Percentiles rank a stretch among this genome's conserved stretches.
phyloP scores from a whole-genome alignment of 2,888 invertebrate genomes.

The Tethea ocularis region DNA sequence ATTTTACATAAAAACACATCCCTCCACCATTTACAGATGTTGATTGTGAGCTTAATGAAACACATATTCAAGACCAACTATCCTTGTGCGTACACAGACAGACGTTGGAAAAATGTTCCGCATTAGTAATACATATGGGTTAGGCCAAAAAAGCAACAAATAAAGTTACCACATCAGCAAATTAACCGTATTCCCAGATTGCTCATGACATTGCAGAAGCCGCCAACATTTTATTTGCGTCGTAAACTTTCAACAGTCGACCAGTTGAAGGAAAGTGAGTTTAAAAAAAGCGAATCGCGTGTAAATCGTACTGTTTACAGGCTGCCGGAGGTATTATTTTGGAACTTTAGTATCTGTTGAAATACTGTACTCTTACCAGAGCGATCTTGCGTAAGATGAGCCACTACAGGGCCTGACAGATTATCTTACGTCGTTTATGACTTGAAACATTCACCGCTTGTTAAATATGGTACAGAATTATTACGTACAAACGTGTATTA shows the following conservation, averaged over 20 bases:
- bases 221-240: conserved; percentile 54
- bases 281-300: conserved; percentile 50
- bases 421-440: conserved; percentile 45
- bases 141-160: neutral
- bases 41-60: too few relatives aligned
- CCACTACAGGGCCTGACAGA: conserved; percentile 45
- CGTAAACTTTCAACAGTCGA: conserved; percentile 57
- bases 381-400: conserved; percentile 60
- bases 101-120: neutral
- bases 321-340: conserved; percentile 63
- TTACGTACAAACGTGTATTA: neutral
- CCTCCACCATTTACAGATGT: too few relatives aligned
- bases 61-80: too few relatives aligned
- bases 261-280: conserved; percentile 60
- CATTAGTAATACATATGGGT: neutral
- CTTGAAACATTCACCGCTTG: conserved; percentile 33
- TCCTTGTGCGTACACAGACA: too few relatives aligned
- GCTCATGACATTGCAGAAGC: conserved; percentile 48
- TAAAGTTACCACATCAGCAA: conserved; percentile 4
- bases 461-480: conserved; percentile 26
- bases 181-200: conserved; percentile 15
- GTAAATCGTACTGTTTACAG: conserved; percentile 72
- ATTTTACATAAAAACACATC: too few relatives aligned
- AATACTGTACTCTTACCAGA: conserved; percentile 49
- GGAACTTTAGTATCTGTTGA: conserved; percentile 71